Conservation (phyloP, 92 coral and sea anemone genomes). For the Epizoanthus illoricatus region DNA sequence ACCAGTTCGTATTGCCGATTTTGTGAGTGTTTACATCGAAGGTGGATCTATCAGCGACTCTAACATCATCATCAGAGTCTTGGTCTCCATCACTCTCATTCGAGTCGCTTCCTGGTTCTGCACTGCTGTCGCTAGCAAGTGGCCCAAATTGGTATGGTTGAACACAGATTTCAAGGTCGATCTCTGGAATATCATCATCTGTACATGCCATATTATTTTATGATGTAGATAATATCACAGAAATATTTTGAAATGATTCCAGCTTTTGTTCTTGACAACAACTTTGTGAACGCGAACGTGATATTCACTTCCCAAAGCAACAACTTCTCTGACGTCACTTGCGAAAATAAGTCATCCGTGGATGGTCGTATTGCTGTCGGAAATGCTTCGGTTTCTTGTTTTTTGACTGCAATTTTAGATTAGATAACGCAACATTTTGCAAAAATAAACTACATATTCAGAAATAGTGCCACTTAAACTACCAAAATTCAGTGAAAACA, state of each 20-base stretch:
- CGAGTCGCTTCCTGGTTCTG: too few relatives aligned
- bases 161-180: background rate
- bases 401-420: too few relatives aligned
- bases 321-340: constrained; percentile 11
- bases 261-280: background rate
- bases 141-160: constrained; percentile 1
- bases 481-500: background rate
- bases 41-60: too few relatives aligned
- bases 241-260: background rate
- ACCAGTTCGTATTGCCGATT: too few relatives aligned
- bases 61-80: too few relatives aligned
- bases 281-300: background rate
- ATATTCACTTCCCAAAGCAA: background rate
- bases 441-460: too few relatives aligned
- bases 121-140: background rate
- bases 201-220: background rate
- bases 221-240: background rate
- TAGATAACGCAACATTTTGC: too few relatives aligned
- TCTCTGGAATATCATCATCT: background rate
- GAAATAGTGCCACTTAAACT: background rate
- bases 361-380: background rate
- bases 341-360: background rate
- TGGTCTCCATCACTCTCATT: too few relatives aligned
- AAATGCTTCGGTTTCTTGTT: too few relatives aligned
- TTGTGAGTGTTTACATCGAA: too few relatives aligned